Evolutionary conservation across 2,888 invertebrate genomes (phyloP), one percentile per base, ranked within the genome.

Genomic region (Busseola fusca): DNA sequence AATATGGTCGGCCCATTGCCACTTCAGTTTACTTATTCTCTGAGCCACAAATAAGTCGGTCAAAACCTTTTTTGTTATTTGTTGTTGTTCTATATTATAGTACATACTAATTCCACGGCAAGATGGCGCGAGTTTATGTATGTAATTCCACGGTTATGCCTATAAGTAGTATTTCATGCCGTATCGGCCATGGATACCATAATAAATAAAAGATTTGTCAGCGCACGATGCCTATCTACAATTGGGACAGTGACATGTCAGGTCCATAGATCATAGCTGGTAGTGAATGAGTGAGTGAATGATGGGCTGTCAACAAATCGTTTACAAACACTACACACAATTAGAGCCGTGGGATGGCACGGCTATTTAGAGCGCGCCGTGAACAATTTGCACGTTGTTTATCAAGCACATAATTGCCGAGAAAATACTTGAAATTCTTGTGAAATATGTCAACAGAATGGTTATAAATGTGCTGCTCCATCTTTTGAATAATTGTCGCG

Each of bases 291-390:
- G 14, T 76, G 64, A 72, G 14, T 65, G 64, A 72, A 12, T 65
- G 79, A 76, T 30, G 56, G 21, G n/a, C 30, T 59, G 76, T 76
- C 80, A 80, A 67, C 76, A 63, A 45, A 63, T 18, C 48, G 65
- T 66, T 79, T 42, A 66, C 63, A 57, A 72, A 57, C 25, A 56
- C 37, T 34, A 52, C 30, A 37, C 45, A 63, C 56, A 16, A 58
- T 40, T 40, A 14, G 27, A 40, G 21, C 30, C 60, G 74, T 79
- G 62, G 80, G 76, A 58, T 30, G 58, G 9, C 6, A 14, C 0
- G 27, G 37, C 52, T 65, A 65, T 79, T 79, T 78, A 21, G 16
- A 78, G 63, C n/a, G 4, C 14, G 66, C n/a, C 37, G 37, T 45
- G 57, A 76, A n/a, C 6, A 45, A 34, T 76, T 45, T 9, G 16